These are phyloP conservation scores for Hippocampus abdominalis DNA, from an alignment of 2,113 vertebrate species.

Conservation along the genomic window DNA sequence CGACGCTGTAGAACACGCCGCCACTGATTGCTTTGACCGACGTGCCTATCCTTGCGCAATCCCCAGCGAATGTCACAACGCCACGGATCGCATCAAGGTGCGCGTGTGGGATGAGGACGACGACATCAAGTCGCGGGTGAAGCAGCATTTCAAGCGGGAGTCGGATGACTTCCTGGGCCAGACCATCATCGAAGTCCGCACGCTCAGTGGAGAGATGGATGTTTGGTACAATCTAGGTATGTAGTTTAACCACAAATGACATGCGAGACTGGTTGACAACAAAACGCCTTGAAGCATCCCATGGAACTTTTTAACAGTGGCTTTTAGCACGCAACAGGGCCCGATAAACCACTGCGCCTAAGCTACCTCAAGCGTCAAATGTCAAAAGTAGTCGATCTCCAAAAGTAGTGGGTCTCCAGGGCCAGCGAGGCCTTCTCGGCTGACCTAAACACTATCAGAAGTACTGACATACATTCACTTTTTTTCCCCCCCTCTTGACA, in stretches of 20 bases:
- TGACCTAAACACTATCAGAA: neutral
- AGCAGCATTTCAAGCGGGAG: constrained; percentile 97
- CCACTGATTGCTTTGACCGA: constrained; percentile 27
- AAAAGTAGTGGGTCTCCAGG: neutral
- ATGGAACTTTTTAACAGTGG: neutral
- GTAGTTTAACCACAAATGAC: constrained; percentile 16
- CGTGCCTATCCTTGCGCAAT: constrained; percentile 12
- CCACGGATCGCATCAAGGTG: constrained; percentile 96
- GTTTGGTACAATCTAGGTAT: constrained; percentile 98
- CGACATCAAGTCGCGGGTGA: constrained; percentile 96
- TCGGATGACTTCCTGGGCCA: constrained; percentile 96
- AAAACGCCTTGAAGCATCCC: neutral
- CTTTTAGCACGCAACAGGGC: neutral
- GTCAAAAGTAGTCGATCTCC: neutral
- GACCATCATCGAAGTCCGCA: constrained; percentile 96
- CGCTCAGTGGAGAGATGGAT: constrained; percentile 96
- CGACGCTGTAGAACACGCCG: constrained; percentile 19
- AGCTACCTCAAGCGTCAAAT: neutral
- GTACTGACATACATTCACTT: neutral
- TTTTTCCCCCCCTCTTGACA: too few species aligned
- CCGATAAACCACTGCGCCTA: neutral
- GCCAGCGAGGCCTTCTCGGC: neutral
- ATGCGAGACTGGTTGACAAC: neutral
- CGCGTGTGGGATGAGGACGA: constrained; percentile 98
- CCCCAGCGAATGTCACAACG: constrained; percentile 94